Evolutionary conservation across 2,113 vertebrate genomes (phyloP), one percentile per base, ranked within the genome.

Genomic region (Elephas maximus): DNA sequence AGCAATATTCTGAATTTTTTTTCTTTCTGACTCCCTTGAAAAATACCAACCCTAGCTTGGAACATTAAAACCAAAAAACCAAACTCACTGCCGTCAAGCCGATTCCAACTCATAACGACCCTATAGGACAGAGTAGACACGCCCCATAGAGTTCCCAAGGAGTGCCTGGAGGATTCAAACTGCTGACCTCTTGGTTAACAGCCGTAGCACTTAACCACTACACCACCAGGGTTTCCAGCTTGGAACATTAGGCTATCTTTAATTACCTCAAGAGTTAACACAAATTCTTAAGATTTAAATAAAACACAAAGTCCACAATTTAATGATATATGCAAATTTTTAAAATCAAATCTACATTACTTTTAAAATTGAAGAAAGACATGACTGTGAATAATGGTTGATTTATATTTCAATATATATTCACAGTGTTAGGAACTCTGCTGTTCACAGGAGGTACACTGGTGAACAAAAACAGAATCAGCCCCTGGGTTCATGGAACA

Each of bases 321-420:
- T 57, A 57, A 57, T 67, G 11, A 67, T 41, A 57, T 76, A 83
- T 67, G 8, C 14, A 8, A 90, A 77, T 53, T 76, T 65, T 69
- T 65, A 2, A 37, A 37, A 44, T 26, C 51, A 89, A 90, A 37
- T 85, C 53, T 9, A 81, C 10, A 67, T 92, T 78, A 91, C 51
- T 62, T 93, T 1, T 74, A 26, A 78, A 90, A 86, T 24, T 87
- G 63, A 97, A 88, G 53, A 30, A 65, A 84, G 76, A 91, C 6
- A 12, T 90, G 24, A 62, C 74, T 67, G 73, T 23, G 24, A 77
- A 84, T 69, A 88, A 74, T 48, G 23, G 67, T 3, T 86, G 14
- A 71, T 45, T 81, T 89, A 81, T 77, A 94, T n/a, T 90, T 86
- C 1, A 45, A 53, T 8, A 77, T 33, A 4, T 30, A 74, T 91